Conservation (phyloP, 2,113 vertebrate species). For the Brachyhypopomus gauderio region DNA sequence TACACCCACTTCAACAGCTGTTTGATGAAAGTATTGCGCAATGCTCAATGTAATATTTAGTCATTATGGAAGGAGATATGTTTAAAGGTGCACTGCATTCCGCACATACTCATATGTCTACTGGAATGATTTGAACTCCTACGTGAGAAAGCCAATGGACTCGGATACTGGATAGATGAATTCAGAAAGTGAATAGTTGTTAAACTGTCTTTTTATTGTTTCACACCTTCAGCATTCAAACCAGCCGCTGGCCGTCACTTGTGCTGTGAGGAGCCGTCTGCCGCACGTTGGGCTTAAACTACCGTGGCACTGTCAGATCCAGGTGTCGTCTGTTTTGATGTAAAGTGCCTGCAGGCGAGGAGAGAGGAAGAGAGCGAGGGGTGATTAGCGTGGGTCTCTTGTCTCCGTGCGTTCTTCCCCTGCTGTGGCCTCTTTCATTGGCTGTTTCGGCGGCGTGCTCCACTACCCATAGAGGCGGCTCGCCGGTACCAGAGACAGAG, state of each 20-base stretch:
- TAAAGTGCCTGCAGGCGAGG: slow-evolving; percentile 43
- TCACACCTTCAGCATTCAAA: not conserved
- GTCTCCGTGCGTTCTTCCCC: slow-evolving; percentile 41
- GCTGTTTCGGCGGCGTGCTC: slow-evolving; percentile 45
- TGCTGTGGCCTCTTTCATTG: slow-evolving; percentile 34
- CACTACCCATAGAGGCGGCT: slow-evolving; percentile 34
- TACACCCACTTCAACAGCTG: not conserved
- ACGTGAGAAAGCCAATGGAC: not conserved
- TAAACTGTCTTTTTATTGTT: slow-evolving; percentile 4
- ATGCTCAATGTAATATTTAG: not conserved
- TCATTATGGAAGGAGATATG: not conserved
- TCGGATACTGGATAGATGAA: not conserved
- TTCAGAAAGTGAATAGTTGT: not conserved
- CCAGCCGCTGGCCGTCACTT: not conserved
- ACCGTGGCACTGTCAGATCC: slow-evolving; percentile 36
- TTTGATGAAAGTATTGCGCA: not conserved
- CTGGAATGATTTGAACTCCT: not conserved
- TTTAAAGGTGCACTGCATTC: not conserved
- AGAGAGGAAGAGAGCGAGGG: slow-evolving; percentile 29
- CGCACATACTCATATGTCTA: not conserved
- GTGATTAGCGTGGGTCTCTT: slow-evolving; percentile 40
- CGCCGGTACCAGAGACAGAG: slow-evolving; percentile 31
- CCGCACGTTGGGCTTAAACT: slow-evolving; percentile 30
- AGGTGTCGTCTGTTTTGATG: slow-evolving; percentile 46
- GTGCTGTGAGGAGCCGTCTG: slow-evolving; percentile 13